Percentiles rank a stretch among this genome's conserved stretches.
Evolutionary conservation across 1,140 invertebrate genomes (phyloP).

Genomic region (Drosophila albomicans): DNA sequence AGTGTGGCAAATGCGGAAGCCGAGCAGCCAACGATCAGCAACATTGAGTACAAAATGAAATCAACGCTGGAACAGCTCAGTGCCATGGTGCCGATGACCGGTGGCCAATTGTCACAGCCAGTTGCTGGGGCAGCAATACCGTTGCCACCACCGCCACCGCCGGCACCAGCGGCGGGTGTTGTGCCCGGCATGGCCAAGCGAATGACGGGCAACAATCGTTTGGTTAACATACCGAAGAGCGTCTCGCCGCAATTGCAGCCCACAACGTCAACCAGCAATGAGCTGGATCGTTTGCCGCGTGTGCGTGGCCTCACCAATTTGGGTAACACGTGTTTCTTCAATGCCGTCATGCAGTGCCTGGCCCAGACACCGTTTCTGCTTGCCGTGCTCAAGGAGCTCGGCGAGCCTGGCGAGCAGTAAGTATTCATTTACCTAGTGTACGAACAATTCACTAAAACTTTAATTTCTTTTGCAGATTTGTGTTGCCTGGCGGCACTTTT

Average conservation of each 20-base stretch:
- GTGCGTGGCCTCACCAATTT: slow-evolving; percentile 92
- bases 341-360: slow-evolving; percentile 96
- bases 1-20: slow-evolving; percentile 6
- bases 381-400: slow-evolving; percentile 89
- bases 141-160: slow-evolving; percentile 57
- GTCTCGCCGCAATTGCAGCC: not conserved
- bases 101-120: slow-evolving; percentile 30
- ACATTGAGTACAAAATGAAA: slow-evolving; percentile 69
- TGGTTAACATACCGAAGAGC: not conserved
- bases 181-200: slow-evolving; percentile 76
- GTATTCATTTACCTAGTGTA: slow-evolving; percentile 20
- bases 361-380: slow-evolving; percentile 94
- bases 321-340: slow-evolving; percentile 98
- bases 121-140: slow-evolving; percentile 43
- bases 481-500: slow-evolving; percentile 89
- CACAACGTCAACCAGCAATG: slow-evolving; percentile 5
- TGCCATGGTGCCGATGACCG: slow-evolving; percentile 58
- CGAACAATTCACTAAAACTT: too few relatives aligned
- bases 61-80: slow-evolving; percentile 50
- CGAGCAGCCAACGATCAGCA: slow-evolving; percentile 47
- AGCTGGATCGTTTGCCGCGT: slow-evolving; percentile 83
- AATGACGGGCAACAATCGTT: slow-evolving; percentile 11
- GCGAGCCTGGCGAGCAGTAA: slow-evolving; percentile 87
- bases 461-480: slow-evolving; percentile 85
- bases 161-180: slow-evolving; percentile 17